Evolutionary conservation across 2,888 invertebrate genomes (phyloP).

Genomic region (Dasysyrphus albostriatus): DNA sequence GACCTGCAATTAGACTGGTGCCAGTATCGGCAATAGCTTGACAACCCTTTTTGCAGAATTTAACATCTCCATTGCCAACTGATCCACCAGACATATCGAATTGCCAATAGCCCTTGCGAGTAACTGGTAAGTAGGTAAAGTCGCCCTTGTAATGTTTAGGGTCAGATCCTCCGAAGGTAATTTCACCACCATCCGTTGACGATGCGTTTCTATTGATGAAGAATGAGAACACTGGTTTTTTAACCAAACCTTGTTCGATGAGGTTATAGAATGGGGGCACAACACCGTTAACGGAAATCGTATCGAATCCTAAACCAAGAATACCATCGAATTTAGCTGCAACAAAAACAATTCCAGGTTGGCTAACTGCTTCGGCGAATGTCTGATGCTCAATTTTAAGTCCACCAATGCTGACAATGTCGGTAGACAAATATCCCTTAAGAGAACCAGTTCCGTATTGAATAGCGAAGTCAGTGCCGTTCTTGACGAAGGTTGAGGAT

Average conservation of each 20-base stretch:
- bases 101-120: slow-evolving; percentile 97
- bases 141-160: slow-evolving; percentile 92
- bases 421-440: slow-evolving; percentile 97
- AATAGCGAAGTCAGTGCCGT: slow-evolving; percentile 96
- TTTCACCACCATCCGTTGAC: slow-evolving; percentile 92
- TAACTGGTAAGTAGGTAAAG: slow-evolving; percentile 95
- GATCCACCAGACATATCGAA: slow-evolving; percentile 92
- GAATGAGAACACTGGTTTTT: slow-evolving; percentile 94
- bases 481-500: slow-evolving; percentile 92
- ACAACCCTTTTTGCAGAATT: slow-evolving; percentile 92
- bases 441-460: slow-evolving; percentile 98
- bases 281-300: slow-evolving; percentile 96
- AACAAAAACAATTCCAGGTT: slow-evolving; percentile 98
- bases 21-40: slow-evolving; percentile 98
- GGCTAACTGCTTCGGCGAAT: slow-evolving; percentile 97
- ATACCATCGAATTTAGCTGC: slow-evolving; percentile 99
- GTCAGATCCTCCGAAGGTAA: slow-evolving; percentile 97
- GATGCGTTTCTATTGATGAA: slow-evolving; percentile 92
- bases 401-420: slow-evolving; percentile 90
- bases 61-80: slow-evolving; percentile 85
- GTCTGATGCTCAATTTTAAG: slow-evolving; percentile 91
- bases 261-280: slow-evolving; percentile 96
- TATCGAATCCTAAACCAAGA: slow-evolving; percentile 95
- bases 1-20: slow-evolving; percentile 98
- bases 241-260: slow-evolving; percentile 90